Evolutionary conservation across 2,888 invertebrate genomes (phyloP).

Genomic region (Cyrtodaria siliqua): DNA sequence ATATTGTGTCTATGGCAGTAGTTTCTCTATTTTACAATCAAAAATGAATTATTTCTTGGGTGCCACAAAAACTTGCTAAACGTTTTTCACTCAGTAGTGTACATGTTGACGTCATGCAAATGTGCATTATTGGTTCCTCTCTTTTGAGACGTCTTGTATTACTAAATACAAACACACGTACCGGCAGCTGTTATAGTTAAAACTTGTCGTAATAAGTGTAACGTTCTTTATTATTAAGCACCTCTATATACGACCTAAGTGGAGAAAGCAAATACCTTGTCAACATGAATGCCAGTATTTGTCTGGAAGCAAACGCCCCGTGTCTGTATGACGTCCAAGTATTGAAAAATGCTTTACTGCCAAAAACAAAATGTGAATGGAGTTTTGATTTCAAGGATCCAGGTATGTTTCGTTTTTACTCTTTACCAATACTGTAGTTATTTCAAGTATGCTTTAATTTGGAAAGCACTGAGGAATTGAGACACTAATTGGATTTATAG

Average conservation of each 20-base stretch:
- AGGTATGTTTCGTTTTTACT: no score
- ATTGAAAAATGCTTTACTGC: slow-evolving; percentile 27
- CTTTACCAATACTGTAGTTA: no score
- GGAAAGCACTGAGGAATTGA: no score
- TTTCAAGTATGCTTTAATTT: no score
- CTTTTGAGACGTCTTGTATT: background rate
- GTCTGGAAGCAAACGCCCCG: slow-evolving; percentile 50
- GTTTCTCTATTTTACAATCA: no score
- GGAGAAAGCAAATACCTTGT: slow-evolving; percentile 56
- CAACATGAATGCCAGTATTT: slow-evolving; percentile 60
- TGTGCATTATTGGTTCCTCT: no score
- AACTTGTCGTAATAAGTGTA: background rate
- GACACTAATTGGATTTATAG: no score
- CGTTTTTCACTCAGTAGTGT: no score
- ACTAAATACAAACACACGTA: background rate
- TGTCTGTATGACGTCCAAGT: slow-evolving; percentile 32
- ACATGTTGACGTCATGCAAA: no score
- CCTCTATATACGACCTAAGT: slow-evolving; percentile 46
- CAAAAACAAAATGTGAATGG: slow-evolving; percentile 54
- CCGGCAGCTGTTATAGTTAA: background rate
- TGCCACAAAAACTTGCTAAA: no score
- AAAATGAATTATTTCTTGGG: no score
- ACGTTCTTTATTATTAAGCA: slow-evolving; percentile 30
- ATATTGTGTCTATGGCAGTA: no score
- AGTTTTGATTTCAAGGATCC: slow-evolving; percentile 26